A percentile compares a stretch with the other conserved stretches of the same genome.
phyloP scores from a whole-genome alignment of 2,797 vertebrate genomes.

The Alcedo quadribrachys region DNA sequence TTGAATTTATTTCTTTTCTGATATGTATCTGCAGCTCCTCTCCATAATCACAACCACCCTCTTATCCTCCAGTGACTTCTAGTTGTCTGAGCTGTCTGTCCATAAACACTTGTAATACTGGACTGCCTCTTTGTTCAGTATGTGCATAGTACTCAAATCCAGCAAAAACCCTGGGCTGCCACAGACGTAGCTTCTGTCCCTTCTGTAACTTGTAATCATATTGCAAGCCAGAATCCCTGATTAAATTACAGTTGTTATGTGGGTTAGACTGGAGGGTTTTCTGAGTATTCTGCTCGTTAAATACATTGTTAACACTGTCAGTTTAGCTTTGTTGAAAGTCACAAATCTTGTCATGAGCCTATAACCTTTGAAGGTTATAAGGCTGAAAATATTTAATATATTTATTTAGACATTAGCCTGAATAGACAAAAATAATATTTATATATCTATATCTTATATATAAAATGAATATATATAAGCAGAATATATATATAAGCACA shows the following conservation, averaged over 20 bases:
- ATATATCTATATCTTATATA: not conserved
- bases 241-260: conserved; percentile 16
- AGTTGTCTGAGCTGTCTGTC: not conserved
- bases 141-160: not conserved
- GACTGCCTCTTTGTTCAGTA: not conserved
- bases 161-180: not conserved
- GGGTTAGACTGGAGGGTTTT: not conserved
- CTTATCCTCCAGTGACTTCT: not conserved
- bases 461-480: not conserved
- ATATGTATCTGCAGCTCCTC: not conserved
- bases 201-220: conserved; percentile 28
- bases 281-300: conserved; percentile 19
- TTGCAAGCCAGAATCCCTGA: not conserved
- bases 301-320: not conserved
- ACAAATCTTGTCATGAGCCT: not conserved
- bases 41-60: not conserved
- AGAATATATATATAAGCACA: not conserved
- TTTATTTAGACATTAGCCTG: not conserved
- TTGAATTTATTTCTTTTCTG: not conserved
- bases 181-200: not conserved
- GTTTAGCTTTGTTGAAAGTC: not conserved
- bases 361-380: not conserved
- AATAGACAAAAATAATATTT: not conserved
- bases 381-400: not conserved
- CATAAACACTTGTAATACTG: not conserved